Conservation (phyloP, 2,797 vertebrate genomes). For the Pachyuromys duprasi region DNA sequence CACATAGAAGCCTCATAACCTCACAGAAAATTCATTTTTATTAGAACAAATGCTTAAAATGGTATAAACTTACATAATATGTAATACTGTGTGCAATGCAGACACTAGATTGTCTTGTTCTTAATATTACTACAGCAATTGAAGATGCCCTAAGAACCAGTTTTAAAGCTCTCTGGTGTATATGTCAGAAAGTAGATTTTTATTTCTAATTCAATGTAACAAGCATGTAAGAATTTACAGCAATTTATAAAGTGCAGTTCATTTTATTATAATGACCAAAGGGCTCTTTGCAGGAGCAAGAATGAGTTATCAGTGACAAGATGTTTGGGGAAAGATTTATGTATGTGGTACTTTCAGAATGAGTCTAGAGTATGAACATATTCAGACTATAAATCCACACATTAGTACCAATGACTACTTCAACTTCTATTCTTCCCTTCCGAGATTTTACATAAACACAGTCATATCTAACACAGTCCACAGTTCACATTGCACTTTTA, state of each 20-base stretch:
- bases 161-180: neutral
- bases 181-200: neutral
- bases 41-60: neutral
- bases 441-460: neutral
- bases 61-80: neutral
- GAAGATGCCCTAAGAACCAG: neutral
- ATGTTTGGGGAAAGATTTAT: neutral
- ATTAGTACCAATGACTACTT: neutral
- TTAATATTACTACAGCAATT: neutral
- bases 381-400: neutral
- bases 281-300: neutral
- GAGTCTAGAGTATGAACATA: neutral
- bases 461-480: too few relatives aligned
- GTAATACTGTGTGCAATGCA: accelerated
- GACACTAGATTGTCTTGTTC: too few relatives aligned
- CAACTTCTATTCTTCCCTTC: neutral
- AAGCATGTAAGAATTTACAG: neutral
- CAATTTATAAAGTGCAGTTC: neutral
- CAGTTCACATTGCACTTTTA: too few relatives aligned
- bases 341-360: neutral
- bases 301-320: neutral
- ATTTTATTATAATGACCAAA: neutral
- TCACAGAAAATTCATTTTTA: neutral
- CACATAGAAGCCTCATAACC: neutral
- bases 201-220: neutral